Conservation (phyloP, 2,113 vertebrate genomes). For the Nothobranchius kuhntae region DNA sequence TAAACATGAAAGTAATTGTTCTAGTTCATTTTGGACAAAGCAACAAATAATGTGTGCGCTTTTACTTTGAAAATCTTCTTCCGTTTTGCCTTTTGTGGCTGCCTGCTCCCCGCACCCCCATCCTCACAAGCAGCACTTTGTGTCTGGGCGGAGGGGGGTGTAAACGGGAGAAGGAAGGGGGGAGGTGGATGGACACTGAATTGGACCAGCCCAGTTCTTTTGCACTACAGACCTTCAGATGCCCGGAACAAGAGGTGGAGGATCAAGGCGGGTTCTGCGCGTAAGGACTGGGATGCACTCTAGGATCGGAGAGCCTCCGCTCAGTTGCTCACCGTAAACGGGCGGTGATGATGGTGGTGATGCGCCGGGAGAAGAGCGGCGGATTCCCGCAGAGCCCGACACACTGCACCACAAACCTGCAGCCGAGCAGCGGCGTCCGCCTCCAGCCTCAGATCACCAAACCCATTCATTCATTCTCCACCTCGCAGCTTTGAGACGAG, state of each 20-base stretch:
- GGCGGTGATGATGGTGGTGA: slow-evolving; percentile 37
- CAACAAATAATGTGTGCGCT: neutral
- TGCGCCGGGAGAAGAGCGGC: slow-evolving; percentile 20
- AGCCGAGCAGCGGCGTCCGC: slow-evolving; percentile 15
- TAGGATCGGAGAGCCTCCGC: slow-evolving; percentile 3
- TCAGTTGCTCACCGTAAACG: slow-evolving; percentile 12
- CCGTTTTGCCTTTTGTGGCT: neutral
- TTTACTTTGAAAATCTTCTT: slow-evolving; percentile 28
- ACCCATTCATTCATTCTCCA: slow-evolving; percentile 22
- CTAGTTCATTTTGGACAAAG: too few relatives aligned
- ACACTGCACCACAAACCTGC: slow-evolving; percentile 24
- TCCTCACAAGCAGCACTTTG: slow-evolving; percentile 60
- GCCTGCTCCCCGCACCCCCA: neutral
- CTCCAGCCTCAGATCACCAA: slow-evolving; percentile 3
- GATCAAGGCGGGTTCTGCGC: neutral
- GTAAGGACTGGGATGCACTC: slow-evolving; percentile 21
- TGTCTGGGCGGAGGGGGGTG: slow-evolving; percentile 42
- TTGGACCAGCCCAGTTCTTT: slow-evolving; percentile 30
- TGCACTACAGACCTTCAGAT: slow-evolving; percentile 5
- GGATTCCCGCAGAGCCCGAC: slow-evolving; percentile 49
- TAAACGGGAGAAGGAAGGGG: slow-evolving; percentile 21
- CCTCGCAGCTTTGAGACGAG: slow-evolving; percentile 13
- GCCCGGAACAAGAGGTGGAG: neutral
- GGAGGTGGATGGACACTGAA: slow-evolving; percentile 12
- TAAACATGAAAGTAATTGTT: too few relatives aligned